Base-by-base conservation (phyloP, 2,888 invertebrate species). In the Apomyelois bistriatella region DNA sequence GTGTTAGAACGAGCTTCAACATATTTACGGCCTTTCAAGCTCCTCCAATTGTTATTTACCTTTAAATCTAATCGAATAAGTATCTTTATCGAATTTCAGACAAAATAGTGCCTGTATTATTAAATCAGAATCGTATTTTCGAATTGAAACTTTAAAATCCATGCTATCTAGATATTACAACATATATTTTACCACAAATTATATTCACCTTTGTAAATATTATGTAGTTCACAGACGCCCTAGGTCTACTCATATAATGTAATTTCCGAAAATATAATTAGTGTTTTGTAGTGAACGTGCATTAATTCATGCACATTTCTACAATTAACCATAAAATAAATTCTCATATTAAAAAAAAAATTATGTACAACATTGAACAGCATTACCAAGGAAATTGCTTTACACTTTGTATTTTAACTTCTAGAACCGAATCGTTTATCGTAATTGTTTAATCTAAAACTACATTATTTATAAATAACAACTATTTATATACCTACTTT, bases 301-400 rank as follows among this genome's bases (percentile, higher is more conserved):
- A 12, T 47, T 1, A 47, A 41, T 49, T 10, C 49, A 50, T 15
- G 42, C 47, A 53, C 50, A 40, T 58, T 58, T 61, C 57, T 65
- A 63, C 68, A 76, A 72, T 77, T 77, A 73, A 77, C 77, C 72
- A 4, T 9, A 72, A 76, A 67, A 64, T 71, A 67, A 69, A 67
- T 69, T 71, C 58, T 70, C 64, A 62, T 66, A 60, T 61, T 65
- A 57, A 68, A 68, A 76, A 73, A 71, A 72, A 75, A 68, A 68
- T 70, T 67, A 72, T 70, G 69, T 74, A 76, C 71, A 73, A 72
- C 56, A 60, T 65, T 62, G 58, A 65, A 72, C 72, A 80, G 77
- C 76, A 77, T 82, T 84, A 85, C 86, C 86, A 85, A 87, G 83
- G 82, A 87, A 75, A 82, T 80, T 73, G 86, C 82, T 85, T 85